Base-by-base conservation (phyloP, 2,113 vertebrate species). In the Menidia beryllina region DNA sequence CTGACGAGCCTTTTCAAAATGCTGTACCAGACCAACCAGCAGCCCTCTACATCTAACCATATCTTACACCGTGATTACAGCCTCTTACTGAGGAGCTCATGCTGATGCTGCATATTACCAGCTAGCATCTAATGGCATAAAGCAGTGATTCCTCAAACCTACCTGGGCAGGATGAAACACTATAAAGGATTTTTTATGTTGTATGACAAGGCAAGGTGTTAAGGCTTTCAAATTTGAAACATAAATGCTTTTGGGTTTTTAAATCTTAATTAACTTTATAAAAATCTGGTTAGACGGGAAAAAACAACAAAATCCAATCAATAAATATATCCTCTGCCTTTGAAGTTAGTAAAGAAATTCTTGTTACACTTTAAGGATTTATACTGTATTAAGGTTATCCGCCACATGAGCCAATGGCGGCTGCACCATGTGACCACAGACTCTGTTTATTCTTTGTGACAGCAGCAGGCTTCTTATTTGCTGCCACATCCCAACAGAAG, bases 21-120 rank as follows among this genome's bases (percentile, higher is more conserved):
- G 36, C 70, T 41, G 50, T 47, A 65, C 49, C 77, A 79, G 73
- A 73, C 58, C 75, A 71, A 66, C 41, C 81, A 79, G 67, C 70
- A 52, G 57, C 55, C 51, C 7, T 45, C 49, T 68, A 71, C 54
- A 69, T 79, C 75, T 75, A 78, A 83, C 78, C 74, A 82, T 87
- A 88, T 91, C 85, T 88, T 83, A 83, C 62, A 76, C 70, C 39
- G 73, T 90, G 89, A 91, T 92, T 90, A 92, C 60, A 78, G 69
- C 86, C 89, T 86, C 85, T 88, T 82, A 78, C 86, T 85, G 74
- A 82, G 56, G 45, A 88, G 66, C 58, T 81, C 81, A 75, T 82
- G 83, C 80, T 84, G 79, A 87, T 76, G 72, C 82, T 71, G 76
- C 71, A 72, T 72, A 77, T 83, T 76, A 84, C 65, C 50, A 69